Conservation (phyloP, 2,113 vertebrate genomes). For the Esox niger region DNA sequence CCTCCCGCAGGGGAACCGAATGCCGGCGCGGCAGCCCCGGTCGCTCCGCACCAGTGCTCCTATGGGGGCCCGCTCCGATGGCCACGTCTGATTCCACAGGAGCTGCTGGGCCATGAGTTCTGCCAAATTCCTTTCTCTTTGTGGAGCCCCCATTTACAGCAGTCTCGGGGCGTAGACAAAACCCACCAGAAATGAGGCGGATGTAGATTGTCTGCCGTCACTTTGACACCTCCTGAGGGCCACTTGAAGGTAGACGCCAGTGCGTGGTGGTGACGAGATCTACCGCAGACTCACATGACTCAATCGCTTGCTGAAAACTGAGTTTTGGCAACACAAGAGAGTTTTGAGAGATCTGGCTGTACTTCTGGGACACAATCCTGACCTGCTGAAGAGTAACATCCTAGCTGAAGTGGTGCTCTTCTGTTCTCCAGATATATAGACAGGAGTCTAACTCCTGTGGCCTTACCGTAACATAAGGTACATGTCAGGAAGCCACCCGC, state of each 20-base stretch:
- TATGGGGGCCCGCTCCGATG: constrained; percentile 48
- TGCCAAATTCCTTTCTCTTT: constrained; percentile 39
- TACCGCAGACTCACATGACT: no score
- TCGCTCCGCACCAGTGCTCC: constrained; percentile 28
- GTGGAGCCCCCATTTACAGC: constrained; percentile 24
- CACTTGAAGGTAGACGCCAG: constrained; percentile 28
- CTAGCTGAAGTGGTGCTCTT: no score
- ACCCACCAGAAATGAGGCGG: constrained; percentile 19
- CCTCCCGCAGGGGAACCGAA: constrained; percentile 1
- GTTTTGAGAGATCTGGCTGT: no score
- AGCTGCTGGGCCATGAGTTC: constrained; percentile 31
- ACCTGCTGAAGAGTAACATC: no score
- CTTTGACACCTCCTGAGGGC: constrained; percentile 7
- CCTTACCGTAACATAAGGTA: no score
- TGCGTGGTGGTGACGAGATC: no score
- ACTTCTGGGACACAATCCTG: no score
- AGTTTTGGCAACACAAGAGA: no score
- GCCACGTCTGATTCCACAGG: constrained; percentile 19
- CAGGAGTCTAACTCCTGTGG: no score
- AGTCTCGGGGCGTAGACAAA: constrained; percentile 18
- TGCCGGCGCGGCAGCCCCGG: constrained; percentile 17
- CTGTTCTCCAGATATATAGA: no score
- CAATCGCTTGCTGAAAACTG: no score
- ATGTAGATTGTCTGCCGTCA: constrained; percentile 6
- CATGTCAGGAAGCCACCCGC: no score